Percentiles rank a stretch among this genome's conserved stretches.
These are phyloP conservation scores for Sphaeramia orbicularis DNA, from an alignment of 2,797 vertebrate genomes.

Conservation along the genomic window DNA sequence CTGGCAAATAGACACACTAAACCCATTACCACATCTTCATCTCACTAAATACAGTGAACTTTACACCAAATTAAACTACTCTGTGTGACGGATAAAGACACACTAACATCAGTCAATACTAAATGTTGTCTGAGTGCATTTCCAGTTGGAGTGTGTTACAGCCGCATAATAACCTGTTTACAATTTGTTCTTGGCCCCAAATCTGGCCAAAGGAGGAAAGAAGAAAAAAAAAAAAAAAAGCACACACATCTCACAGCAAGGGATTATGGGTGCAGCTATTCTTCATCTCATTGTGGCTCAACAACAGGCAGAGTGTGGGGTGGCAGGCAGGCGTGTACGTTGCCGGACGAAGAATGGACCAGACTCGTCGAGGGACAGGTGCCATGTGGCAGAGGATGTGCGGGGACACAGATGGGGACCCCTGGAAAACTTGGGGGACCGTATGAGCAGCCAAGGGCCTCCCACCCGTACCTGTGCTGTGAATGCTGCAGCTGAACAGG, in stretches of 20 bases:
- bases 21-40: constrained; percentile 34
- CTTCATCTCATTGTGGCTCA: constrained; percentile 87
- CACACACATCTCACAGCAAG: constrained; percentile 79
- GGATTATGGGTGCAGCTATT: constrained; percentile 88
- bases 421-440: constrained; percentile 86
- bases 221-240: constrained; percentile 49
- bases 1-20: constrained; percentile 41
- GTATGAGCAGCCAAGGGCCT: constrained; percentile 81
- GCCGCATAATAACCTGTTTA: constrained; percentile 88
- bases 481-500: constrained; percentile 82
- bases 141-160: constrained; percentile 80
- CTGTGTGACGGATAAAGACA: constrained; percentile 56
- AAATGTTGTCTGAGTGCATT: constrained; percentile 72
- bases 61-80: constrained; percentile 69
- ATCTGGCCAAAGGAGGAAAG: constrained; percentile 73
- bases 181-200: constrained; percentile 86
- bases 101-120: constrained; percentile 64
- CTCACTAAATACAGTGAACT: constrained; percentile 55
- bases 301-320: constrained; percentile 85
- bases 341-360: constrained; percentile 87
- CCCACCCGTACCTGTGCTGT: constrained; percentile 85
- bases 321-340: constrained; percentile 81
- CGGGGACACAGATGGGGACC: constrained; percentile 86
- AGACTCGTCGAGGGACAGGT: constrained; percentile 86
- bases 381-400: constrained; percentile 87